phyloP scores from a whole-genome alignment of 2,797 vertebrate species.

The Lycodopsis pacificus region DNA sequence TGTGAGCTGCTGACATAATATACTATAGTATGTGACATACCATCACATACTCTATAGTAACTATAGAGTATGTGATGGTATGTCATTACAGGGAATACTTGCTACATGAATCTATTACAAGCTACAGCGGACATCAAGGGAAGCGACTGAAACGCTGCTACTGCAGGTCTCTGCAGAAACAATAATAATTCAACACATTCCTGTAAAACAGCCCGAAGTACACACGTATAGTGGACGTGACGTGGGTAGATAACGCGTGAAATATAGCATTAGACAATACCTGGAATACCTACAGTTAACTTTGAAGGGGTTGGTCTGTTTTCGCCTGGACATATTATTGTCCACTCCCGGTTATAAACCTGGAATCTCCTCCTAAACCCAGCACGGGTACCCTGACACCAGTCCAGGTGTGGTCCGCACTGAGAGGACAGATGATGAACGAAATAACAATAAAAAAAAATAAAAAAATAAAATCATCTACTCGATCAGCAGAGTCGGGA shows the following conservation, averaged over 20 bases:
- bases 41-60: too few relatives aligned
- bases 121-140: neutral
- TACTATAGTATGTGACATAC: too few relatives aligned
- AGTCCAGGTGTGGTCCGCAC: conserved; percentile 63
- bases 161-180: neutral
- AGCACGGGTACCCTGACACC: conserved; percentile 48
- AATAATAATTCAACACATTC: conserved; percentile 1
- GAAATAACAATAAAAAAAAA: conserved; percentile 25
- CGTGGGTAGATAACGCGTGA: conserved; percentile 29
- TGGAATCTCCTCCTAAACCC: conserved; percentile 71
- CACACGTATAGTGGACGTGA: neutral
- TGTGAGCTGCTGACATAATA: neutral
- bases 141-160: conserved; percentile 8
- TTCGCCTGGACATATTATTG: conserved; percentile 97
- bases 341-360: conserved; percentile 62
- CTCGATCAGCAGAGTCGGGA: conserved; percentile 12
- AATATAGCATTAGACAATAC: conserved; percentile 69
- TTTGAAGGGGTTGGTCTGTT: conserved; percentile 99
- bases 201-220: neutral
- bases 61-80: conserved; percentile 2
- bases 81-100: neutral
- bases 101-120: neutral
- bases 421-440: conserved; percentile 38
- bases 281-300: conserved; percentile 96
- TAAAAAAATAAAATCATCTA: neutral